These are phyloP conservation scores for Trachelipus rathkii DNA, from an alignment of 1,140 invertebrate species.

Conservation along the genomic window DNA sequence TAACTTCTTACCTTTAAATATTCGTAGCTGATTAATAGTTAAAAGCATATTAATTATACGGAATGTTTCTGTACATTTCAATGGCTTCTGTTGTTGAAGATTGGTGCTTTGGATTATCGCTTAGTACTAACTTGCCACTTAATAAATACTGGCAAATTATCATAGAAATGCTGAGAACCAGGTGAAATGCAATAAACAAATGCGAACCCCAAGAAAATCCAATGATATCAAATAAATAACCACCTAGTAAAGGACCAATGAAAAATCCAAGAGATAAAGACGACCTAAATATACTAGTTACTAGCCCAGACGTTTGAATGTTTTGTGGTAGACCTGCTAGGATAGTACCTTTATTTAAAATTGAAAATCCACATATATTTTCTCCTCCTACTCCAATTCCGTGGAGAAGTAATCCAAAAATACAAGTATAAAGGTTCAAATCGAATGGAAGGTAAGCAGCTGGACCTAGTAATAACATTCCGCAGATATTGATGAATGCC, in stretches of 20 bases:
- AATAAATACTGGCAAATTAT: background rate
- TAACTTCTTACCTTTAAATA: too few species aligned
- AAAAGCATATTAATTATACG: too few species aligned
- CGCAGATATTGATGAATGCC: conserved; percentile 60
- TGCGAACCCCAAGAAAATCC: conserved; percentile 61
- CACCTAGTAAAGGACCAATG: conserved; percentile 72
- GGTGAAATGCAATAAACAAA: background rate
- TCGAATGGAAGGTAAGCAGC: conserved; percentile 38
- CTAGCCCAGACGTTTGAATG: conserved; percentile 73
- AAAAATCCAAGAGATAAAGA: conserved; percentile 80
- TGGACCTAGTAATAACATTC: conserved; percentile 69
- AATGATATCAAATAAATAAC: conserved; percentile 67
- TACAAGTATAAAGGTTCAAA: conserved; percentile 49
- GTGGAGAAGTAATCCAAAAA: conserved; percentile 68
- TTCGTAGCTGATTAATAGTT: too few species aligned
- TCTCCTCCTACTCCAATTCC: conserved; percentile 75
- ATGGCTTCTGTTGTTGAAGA: too few species aligned
- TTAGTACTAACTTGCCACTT: too few species aligned
- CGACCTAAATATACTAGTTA: conserved; percentile 79
- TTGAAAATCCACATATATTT: conserved; percentile 73
- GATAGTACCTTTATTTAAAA: conserved; percentile 67
- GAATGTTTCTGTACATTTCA: too few species aligned
- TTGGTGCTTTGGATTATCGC: too few species aligned
- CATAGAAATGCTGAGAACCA: background rate
- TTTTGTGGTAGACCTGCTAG: conserved; percentile 69